A percentile compares a stretch with the other conserved stretches of the same genome.
Conservation (phyloP, 1,140 invertebrate species). For the Ips typographus region DNA sequence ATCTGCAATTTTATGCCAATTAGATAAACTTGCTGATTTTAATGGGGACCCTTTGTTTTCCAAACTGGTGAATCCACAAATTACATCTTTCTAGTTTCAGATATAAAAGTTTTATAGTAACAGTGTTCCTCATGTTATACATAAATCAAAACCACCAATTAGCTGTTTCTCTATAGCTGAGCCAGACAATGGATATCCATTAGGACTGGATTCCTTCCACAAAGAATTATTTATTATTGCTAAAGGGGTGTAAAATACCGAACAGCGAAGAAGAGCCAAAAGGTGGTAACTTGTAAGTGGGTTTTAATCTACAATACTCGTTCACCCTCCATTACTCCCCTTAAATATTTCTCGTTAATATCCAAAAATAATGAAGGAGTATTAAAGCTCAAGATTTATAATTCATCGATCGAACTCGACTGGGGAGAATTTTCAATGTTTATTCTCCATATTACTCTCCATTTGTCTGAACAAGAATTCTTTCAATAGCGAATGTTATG, state of each 20-base stretch:
- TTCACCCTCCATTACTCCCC: slow-evolving; percentile 6
- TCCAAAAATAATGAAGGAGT: slow-evolving; percentile 1
- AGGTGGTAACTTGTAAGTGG: slow-evolving; percentile 7
- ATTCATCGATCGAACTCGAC: not conserved
- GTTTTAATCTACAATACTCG: slow-evolving; percentile 1
- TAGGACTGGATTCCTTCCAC: slow-evolving; percentile 6
- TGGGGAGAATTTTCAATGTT: not conserved
- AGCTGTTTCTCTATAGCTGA: slow-evolving; percentile 8
- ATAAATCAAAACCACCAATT: slow-evolving; percentile 8
- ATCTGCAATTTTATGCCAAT: slow-evolving; percentile 34
- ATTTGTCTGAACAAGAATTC: slow-evolving; percentile 2
- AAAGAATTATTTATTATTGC: slow-evolving; percentile 15
- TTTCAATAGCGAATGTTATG: not conserved
- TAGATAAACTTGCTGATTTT: slow-evolving; percentile 30
- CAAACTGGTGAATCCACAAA: not conserved
- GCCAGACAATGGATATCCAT: slow-evolving; percentile 10
- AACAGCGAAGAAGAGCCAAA: not conserved
- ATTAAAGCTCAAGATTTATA: not conserved
- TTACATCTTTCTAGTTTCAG: no score
- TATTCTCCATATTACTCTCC: not conserved
- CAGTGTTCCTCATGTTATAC: not conserved
- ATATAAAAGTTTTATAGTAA: no score
- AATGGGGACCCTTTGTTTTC: slow-evolving; percentile 25
- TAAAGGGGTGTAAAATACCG: slow-evolving; percentile 1
- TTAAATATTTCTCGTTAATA: slow-evolving; percentile 4